Evolutionary conservation across 2,113 vertebrate species (phyloP).

Genomic region (Saiga tatarica): DNA sequence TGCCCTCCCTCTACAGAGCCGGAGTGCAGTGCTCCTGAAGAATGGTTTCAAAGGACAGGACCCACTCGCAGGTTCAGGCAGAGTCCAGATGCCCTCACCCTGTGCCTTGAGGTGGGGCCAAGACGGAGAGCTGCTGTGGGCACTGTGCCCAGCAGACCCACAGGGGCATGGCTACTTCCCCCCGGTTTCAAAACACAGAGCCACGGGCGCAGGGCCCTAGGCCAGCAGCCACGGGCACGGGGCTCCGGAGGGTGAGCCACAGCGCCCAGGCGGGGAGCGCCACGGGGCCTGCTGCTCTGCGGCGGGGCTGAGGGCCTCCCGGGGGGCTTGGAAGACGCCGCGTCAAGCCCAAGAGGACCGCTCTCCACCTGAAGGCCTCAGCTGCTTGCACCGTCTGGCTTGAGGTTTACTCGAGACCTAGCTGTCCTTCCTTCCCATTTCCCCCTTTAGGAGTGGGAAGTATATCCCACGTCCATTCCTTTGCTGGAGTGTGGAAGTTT

Average conservation of each 20-base stretch:
- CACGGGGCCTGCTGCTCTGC: background rate
- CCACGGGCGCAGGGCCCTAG: background rate
- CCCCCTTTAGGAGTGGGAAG: background rate
- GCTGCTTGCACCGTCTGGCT: background rate
- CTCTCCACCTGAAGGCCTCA: background rate
- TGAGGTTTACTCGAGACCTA: background rate
- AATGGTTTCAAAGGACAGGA: background rate
- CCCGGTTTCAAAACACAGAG: background rate
- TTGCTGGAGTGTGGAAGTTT: background rate
- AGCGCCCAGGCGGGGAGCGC: background rate
- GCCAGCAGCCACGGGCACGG: background rate
- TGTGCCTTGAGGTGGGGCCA: background rate
- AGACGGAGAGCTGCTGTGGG: background rate
- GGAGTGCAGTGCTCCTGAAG: too few relatives aligned
- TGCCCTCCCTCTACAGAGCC: background rate
- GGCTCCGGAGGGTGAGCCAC: background rate
- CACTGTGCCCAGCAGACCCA: background rate
- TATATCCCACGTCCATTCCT: too few relatives aligned
- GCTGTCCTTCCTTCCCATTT: background rate
- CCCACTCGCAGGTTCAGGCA: background rate
- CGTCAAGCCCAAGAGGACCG: background rate
- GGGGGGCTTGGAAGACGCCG: background rate
- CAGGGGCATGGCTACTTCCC: background rate
- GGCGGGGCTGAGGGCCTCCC: too few relatives aligned
- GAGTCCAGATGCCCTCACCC: background rate